Evolutionary conservation across 1,140 invertebrate species (phyloP).

Genomic region (Cherax quadricarinatus): DNA sequence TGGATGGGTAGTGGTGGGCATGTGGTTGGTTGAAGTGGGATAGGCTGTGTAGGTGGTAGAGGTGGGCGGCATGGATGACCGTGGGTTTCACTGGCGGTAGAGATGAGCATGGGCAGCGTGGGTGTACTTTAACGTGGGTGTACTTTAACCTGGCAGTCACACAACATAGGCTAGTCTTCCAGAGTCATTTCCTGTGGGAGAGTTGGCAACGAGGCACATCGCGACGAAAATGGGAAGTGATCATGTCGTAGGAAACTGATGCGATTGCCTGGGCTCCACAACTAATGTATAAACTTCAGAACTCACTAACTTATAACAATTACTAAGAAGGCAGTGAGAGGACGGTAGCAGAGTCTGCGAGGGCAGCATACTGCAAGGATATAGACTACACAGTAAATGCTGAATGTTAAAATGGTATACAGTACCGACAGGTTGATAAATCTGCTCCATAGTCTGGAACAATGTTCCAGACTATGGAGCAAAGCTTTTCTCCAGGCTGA

Average conservation of each 20-base stretch:
- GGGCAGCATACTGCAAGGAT: neutral
- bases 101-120: neutral
- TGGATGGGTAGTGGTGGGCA: too few relatives aligned
- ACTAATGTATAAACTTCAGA: slow-evolving; percentile 62
- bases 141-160: slow-evolving; percentile 46
- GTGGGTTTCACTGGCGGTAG: too few relatives aligned
- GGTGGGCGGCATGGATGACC: too few relatives aligned
- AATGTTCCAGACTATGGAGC: too few relatives aligned
- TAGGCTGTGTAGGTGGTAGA: neutral
- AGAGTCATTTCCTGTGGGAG: slow-evolving; percentile 57
- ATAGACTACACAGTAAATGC: neutral
- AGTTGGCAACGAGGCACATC: slow-evolving; percentile 65
- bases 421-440: too few relatives aligned
- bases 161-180: slow-evolving; percentile 53
- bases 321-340: slow-evolving; percentile 44
- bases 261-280: slow-evolving; percentile 44
- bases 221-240: slow-evolving; percentile 67
- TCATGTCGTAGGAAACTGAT: slow-evolving; percentile 62
- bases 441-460: too few relatives aligned
- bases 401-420: too few relatives aligned
- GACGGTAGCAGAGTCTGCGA: neutral
- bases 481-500: too few relatives aligned
- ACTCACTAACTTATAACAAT: slow-evolving; percentile 31
- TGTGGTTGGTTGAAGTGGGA: too few relatives aligned
- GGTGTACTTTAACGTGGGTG: neutral